phyloP scores from a whole-genome alignment of 2,797 vertebrate genomes.

The Nasua narica region DNA sequence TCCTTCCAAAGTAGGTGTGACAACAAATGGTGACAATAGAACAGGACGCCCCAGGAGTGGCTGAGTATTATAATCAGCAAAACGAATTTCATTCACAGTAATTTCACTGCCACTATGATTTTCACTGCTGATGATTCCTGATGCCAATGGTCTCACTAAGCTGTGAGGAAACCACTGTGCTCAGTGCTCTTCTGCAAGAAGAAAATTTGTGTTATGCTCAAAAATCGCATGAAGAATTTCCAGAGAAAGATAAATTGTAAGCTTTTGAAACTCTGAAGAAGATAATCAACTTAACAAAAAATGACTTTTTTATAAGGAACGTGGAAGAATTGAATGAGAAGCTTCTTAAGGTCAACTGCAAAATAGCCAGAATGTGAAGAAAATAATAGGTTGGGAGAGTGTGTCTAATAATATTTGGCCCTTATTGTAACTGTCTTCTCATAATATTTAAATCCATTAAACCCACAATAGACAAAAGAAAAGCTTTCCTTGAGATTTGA shows the following conservation, averaged over 20 bases:
- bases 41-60: not conserved
- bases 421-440: not conserved
- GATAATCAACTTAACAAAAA: not conserved
- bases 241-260: not conserved
- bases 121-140: not conserved
- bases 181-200: not conserved
- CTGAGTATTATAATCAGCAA: not conserved
- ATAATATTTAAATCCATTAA: not conserved
- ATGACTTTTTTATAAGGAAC: not conserved
- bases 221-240: constrained; percentile 18
- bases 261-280: not conserved
- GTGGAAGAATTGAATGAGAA: not conserved
- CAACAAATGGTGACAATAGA: not conserved
- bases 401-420: not conserved
- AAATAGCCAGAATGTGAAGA: not conserved
- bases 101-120: not conserved
- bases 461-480: not conserved
- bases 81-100: not conserved
- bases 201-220: not conserved
- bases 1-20: constrained; percentile 15
- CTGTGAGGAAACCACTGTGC: not conserved
- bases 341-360: not conserved
- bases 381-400: not conserved
- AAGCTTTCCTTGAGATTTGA: not conserved
- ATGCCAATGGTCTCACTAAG: not conserved